Base-by-base conservation (phyloP, 2,888 invertebrate genomes). In the Trissoscelio sp. region DNA sequence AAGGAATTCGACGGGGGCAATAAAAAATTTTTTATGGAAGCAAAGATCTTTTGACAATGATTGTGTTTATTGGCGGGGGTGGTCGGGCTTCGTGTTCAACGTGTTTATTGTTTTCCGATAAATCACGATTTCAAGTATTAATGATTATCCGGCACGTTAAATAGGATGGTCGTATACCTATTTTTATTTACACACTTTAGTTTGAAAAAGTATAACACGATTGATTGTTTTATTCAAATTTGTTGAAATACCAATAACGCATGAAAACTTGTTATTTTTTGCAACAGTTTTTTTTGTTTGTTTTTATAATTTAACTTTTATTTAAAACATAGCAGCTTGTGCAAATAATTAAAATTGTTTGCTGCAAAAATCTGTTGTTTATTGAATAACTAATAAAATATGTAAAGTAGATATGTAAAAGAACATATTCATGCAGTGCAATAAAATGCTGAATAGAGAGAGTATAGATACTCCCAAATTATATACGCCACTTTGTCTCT, bases 41-140 rank as follows among this genome's bases (percentile, higher is more conserved):
- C 64, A 64, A 64, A 64, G 64, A 70, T 64, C 70, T 57, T 64
- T 57, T 46, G 24, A 44, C 70, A 53, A 69, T 67, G 39, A 58
- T 39, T 24, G 58, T n/a, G 16, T 66, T 74, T 60, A 62, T 69
- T 77, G 69, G 62, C 48, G 44, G 55, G 55, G 18, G 14, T 37
- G 37, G 18, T 44, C 57, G 67, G n/a, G n/a, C n/a, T n/a, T n/a
- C 6, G 24, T 51, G 60, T 51, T 64, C 31, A 31, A 31, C 67
- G 31, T 39, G 64, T 70, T 72, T 70, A 78, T 78, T 42, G 78
- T 64, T 78, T 70, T 72, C 70, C 70, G 28, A 70, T 78, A 58
- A 70, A 78, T 72, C 18, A 62, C 62, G 31, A 22, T 42, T 31
- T 62, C 48, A 7, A 44, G 46, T 39, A 53, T 69, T 74, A 74